Percentiles rank a stretch among this genome's conserved stretches.
Conservation (phyloP, 2,113 vertebrate genomes). For the Onychostoma macrolepis region DNA sequence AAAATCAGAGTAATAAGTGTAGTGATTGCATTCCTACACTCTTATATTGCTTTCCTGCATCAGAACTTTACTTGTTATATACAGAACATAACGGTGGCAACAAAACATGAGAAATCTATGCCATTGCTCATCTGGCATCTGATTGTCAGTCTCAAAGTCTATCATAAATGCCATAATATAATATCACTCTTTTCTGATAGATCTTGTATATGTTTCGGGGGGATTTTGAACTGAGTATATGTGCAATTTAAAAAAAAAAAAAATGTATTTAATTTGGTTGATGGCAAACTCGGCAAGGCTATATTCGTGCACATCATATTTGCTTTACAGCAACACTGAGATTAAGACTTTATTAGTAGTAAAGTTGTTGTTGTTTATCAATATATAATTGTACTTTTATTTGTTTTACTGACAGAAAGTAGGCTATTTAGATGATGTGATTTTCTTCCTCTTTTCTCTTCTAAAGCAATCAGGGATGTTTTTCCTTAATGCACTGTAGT, state of each 20-base stretch:
- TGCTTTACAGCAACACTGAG: conserved; percentile 33
- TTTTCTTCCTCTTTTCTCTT: conserved; percentile 62
- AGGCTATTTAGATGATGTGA: conserved; percentile 59
- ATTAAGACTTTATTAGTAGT: conserved; percentile 48
- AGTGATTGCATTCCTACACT: neutral
- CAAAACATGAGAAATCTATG: neutral
- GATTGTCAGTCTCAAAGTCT: neutral
- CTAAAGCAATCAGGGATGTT: conserved; percentile 74
- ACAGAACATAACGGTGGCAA: neutral
- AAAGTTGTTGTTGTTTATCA: conserved; percentile 50
- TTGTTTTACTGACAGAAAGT: conserved; percentile 62
- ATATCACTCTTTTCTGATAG: neutral
- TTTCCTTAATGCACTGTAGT: conserved; percentile 74
- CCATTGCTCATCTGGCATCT: neutral
- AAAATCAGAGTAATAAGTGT: neutral
- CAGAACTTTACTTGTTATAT: neutral
- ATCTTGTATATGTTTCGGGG: neutral
- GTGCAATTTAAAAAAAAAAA: neutral
- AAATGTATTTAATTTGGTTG: neutral
- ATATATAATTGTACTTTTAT: conserved; percentile 38
- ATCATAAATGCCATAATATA: conserved; percentile 3
- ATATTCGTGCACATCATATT: conserved; percentile 27
- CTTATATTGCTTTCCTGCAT: neutral
- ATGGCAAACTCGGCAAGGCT: conserved; percentile 23
- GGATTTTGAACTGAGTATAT: neutral